A percentile compares a stretch with the other conserved stretches of the same genome.
These are phyloP conservation scores for Hyla sarda DNA, from an alignment of 2,113 vertebrate genomes.

Conservation along the genomic window DNA sequence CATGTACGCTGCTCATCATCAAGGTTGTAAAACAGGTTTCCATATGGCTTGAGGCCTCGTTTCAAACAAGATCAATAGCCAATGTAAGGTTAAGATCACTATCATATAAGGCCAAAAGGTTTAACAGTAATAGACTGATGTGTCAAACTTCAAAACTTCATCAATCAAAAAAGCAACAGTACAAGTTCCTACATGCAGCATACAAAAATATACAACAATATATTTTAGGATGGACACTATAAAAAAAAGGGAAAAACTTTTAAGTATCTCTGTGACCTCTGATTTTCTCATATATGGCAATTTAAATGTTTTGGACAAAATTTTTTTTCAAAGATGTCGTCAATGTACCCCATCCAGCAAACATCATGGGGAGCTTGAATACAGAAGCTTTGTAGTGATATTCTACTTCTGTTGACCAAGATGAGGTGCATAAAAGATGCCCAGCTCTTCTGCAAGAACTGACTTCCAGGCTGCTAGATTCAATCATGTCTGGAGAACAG, in stretches of 20 bases:
- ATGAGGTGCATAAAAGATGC: background rate
- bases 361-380: background rate
- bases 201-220: background rate
- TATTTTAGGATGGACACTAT: too few species aligned
- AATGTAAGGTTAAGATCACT: background rate
- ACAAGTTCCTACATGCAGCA: background rate
- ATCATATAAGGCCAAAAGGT: background rate
- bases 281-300: background rate
- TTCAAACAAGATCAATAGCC: background rate
- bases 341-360: background rate
- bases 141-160: too few species aligned
- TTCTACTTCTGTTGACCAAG: background rate
- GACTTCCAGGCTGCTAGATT: conserved; percentile 37
- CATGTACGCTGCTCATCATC: background rate
- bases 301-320: background rate
- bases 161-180: background rate
- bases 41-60: background rate
- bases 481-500: conserved; percentile 35
- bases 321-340: background rate
- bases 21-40: conserved; percentile 14
- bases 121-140: background rate
- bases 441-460: background rate
- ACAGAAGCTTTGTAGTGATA: background rate
- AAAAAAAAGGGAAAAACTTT: background rate
- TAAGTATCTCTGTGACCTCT: background rate